phyloP scores from a whole-genome alignment of 2,113 vertebrate genomes.

The Pterophyllum scalare region DNA sequence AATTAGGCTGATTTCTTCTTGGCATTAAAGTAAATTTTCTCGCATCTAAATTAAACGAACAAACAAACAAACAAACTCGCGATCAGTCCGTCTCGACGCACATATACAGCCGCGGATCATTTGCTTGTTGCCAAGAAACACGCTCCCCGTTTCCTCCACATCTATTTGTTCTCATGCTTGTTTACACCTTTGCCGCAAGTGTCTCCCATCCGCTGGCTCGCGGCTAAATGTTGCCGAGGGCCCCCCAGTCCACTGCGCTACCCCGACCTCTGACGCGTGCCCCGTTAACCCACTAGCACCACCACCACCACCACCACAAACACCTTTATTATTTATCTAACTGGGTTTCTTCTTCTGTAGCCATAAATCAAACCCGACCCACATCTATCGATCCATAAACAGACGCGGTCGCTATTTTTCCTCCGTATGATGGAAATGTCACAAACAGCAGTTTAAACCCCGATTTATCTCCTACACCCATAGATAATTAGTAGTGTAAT shows the following conservation, averaged over 20 bases:
- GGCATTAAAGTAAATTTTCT: not conserved
- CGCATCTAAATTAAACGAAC: not conserved
- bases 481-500: conserved; percentile 42
- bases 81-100: not conserved
- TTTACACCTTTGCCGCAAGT: conserved; percentile 48
- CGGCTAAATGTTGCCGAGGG: conserved; percentile 8
- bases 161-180: conserved; percentile 44
- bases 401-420: not conserved
- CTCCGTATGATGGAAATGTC: not conserved
- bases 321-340: conserved; percentile 20
- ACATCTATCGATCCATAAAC: conserved; percentile 28
- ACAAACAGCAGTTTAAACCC: not conserved
- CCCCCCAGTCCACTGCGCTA: not conserved
- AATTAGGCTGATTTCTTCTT: not conserved
- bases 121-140: conserved; percentile 64
- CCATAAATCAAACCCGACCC: conserved; percentile 30
- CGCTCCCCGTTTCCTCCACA: conserved; percentile 43
- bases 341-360: conserved; percentile 12
- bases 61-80: not conserved
- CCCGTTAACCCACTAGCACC: not conserved
- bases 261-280: conserved; percentile 36
- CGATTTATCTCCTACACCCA: not conserved
- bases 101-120: conserved; percentile 15
- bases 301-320: not conserved
- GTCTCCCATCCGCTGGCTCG: conserved; percentile 13